These are phyloP conservation scores for Pseudachorutes palmiensis DNA, from an alignment of 1,140 invertebrate species.

Conservation along the genomic window DNA sequence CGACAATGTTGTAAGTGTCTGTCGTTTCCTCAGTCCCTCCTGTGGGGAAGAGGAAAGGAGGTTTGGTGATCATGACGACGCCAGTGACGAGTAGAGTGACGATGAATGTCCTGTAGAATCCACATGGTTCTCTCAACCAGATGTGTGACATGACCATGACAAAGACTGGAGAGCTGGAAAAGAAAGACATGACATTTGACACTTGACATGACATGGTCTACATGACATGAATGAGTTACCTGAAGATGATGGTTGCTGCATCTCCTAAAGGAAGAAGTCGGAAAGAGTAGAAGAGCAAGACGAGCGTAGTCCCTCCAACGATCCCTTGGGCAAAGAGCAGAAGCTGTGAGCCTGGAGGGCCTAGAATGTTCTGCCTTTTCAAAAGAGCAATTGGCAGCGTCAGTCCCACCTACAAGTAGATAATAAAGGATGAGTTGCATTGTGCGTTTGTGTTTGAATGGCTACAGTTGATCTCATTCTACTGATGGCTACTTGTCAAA, in stretches of 20 bases:
- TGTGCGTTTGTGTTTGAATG: no score
- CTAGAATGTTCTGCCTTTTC: constrained; percentile 42
- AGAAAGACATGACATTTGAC: no score
- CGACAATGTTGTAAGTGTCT: constrained; percentile 44
- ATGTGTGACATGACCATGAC: constrained; percentile 50
- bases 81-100: constrained; percentile 47
- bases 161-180: constrained; percentile 48
- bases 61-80: constrained; percentile 48
- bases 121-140: constrained; percentile 51
- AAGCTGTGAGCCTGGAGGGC: constrained; percentile 44
- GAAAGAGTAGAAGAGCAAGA: constrained; percentile 49
- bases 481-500: no score
- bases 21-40: constrained; percentile 7
- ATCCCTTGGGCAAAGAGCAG: constrained; percentile 47
- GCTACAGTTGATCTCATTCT: no score
- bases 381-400: constrained; percentile 43
- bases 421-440: no score
- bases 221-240: constrained; percentile 23
- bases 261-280: constrained; percentile 50
- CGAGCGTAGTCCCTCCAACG: constrained; percentile 48
- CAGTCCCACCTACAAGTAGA: constrained; percentile 38
- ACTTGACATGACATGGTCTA: no score
- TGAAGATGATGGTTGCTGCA: constrained; percentile 53
- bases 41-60: constrained; percentile 48
- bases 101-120: constrained; percentile 48